Evolutionary conservation across 64 coral and sea anemone genomes (phyloP).

Genomic region (Platygyra sinensis): DNA sequence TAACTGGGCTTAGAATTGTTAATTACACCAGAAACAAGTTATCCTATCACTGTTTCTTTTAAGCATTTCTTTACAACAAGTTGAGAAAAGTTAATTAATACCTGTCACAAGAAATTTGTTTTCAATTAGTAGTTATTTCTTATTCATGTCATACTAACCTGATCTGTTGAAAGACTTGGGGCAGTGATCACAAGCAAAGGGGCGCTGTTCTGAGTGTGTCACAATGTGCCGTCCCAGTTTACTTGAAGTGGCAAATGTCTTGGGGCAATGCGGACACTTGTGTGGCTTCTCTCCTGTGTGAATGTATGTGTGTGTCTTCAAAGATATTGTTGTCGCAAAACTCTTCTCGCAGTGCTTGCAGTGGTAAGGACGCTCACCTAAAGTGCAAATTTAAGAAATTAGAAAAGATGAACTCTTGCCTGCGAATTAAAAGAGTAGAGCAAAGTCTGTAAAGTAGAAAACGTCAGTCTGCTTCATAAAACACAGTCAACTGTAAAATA

Average conservation of each 20-base stretch:
- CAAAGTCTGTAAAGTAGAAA: too few relatives aligned
- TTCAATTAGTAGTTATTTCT: too few relatives aligned
- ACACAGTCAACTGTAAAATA: too few relatives aligned
- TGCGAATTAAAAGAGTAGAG: too few relatives aligned
- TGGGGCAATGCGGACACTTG: constrained; percentile 79
- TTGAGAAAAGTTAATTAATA: too few relatives aligned
- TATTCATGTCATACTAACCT: background rate
- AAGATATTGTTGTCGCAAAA: constrained; percentile 83
- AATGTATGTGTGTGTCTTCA: constrained; percentile 86
- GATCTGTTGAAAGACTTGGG: constrained; percentile 88
- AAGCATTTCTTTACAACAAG: too few relatives aligned
- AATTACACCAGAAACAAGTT: too few relatives aligned
- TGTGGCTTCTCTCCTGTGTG: constrained; percentile 86
- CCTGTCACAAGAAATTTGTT: too few relatives aligned
- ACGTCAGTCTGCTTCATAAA: too few relatives aligned
- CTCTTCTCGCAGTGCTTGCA: constrained; percentile 84
- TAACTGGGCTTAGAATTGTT: too few relatives aligned
- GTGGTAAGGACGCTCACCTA: constrained; percentile 80
- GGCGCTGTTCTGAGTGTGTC: constrained; percentile 78
- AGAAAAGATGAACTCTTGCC: too few relatives aligned
- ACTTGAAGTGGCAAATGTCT: constrained; percentile 88
- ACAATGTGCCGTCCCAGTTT: constrained; percentile 85
- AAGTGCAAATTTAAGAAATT: background rate
- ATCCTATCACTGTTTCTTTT: too few relatives aligned
- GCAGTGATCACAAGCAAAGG: constrained; percentile 71